Evolutionary conservation across 2,888 invertebrate genomes (phyloP).

Genomic region (Drosophila limbata): DNA sequence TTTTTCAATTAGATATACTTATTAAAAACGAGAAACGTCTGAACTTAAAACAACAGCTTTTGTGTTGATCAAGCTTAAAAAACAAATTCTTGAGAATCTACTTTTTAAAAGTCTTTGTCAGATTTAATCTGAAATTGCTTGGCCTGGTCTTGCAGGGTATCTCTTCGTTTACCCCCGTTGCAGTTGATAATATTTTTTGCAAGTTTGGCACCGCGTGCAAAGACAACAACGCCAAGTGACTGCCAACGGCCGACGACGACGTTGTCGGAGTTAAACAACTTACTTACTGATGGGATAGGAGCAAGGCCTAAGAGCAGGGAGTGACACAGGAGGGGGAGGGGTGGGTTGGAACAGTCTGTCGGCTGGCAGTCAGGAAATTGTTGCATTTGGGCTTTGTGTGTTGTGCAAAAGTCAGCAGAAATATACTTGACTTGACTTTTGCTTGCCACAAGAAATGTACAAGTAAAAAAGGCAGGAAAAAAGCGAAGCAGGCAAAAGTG

Average conservation of each 20-base stretch:
- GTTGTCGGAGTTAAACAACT: slow-evolving; percentile 78
- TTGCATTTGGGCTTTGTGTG: slow-evolving; percentile 73
- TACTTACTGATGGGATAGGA: slow-evolving; percentile 58
- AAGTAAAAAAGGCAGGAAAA: slow-evolving; percentile 26
- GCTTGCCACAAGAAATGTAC: slow-evolving; percentile 67
- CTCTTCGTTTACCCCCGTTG: background rate
- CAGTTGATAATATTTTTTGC: slow-evolving; percentile 39
- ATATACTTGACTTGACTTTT: slow-evolving; percentile 80
- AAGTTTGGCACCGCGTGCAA: slow-evolving; percentile 74
- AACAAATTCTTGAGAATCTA: no score
- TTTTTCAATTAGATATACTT: no score
- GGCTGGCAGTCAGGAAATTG: slow-evolving; percentile 73
- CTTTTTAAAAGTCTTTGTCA: no score
- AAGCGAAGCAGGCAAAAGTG: slow-evolving; percentile 10
- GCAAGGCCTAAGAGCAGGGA: slow-evolving; percentile 1
- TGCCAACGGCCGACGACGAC: slow-evolving; percentile 45
- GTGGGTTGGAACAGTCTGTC: slow-evolving; percentile 17
- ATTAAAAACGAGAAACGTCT: no score
- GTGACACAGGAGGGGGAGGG: background rate
- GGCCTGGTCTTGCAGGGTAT: slow-evolving; percentile 21
- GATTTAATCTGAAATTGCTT: background rate
- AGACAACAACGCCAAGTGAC: slow-evolving; percentile 68
- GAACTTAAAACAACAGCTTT: no score
- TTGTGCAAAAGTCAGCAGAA: slow-evolving; percentile 77
- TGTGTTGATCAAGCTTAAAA: no score